A percentile compares a stretch with the other conserved stretches of the same genome.
Conservation (phyloP, 2,888 invertebrate genomes). For the Smittia sp. region DNA sequence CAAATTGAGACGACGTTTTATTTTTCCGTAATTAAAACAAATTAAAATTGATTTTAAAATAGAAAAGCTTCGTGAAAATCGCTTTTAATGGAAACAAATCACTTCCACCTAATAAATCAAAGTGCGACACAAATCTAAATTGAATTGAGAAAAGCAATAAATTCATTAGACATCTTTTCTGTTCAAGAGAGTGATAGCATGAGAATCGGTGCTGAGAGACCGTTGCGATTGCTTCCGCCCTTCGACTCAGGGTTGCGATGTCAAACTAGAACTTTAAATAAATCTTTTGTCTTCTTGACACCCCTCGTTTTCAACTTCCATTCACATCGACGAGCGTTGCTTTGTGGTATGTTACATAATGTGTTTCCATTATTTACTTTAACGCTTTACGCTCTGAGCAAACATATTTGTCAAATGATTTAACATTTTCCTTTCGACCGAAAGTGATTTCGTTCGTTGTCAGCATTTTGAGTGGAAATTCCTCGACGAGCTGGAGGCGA, state of each 20-base stretch:
- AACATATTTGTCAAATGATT: neutral
- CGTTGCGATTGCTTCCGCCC: neutral
- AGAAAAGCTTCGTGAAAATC: neutral
- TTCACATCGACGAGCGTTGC: neutral
- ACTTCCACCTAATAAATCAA: conserved; percentile 35
- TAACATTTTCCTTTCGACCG: neutral
- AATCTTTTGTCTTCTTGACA: neutral
- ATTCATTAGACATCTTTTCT: neutral
- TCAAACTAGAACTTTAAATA: neutral
- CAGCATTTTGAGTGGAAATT: neutral
- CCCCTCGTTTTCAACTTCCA: neutral
- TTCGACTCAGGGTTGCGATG: neutral
- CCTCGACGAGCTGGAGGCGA: neutral
- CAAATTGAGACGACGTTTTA: too few relatives aligned
- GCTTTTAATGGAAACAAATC: conserved; percentile 35
- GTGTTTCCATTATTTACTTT: neutral
- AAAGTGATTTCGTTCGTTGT: neutral
- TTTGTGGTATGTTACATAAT: conserved; percentile 1
- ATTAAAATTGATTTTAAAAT: neutral
- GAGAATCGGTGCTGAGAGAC: neutral
- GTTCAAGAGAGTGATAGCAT: neutral
- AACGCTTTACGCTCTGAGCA: neutral
- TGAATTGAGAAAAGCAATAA: conserved; percentile 2
- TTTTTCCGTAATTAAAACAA: neutral
- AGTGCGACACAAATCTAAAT: conserved; percentile 12